Base-by-base conservation (phyloP, 23 tunicate genomes). In the Halocynthia aurantium region DNA sequence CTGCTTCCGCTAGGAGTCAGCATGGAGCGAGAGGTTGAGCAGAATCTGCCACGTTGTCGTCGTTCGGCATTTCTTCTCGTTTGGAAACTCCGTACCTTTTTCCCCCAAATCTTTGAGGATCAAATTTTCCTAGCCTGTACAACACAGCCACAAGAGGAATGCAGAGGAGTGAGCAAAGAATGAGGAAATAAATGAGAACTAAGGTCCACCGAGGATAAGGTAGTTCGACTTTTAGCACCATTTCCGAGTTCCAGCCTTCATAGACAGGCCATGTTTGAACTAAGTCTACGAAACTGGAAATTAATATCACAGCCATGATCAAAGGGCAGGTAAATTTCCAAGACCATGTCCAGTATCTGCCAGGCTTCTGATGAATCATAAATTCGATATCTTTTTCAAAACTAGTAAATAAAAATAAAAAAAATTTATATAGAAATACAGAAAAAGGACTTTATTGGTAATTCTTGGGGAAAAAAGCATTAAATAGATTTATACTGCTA, bases 271-370 rank as follows among this genome's bases (percentile, higher is more conserved):
- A 52, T 76, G 81, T 55, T 10, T 52, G 7, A 15, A 76, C 20
- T 53, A 90, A 49, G 13, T 76, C 78, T 15, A 63, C 82, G 8
- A 91, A 20, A 70, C 91, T 85, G 8, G 91, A 81, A 22, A 66
- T 73, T 8, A 91, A 61, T 13, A 91, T 91, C 21, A 77, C 78
- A 21, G 78, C 52, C 58, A 91, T 10, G 5, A 84, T 84, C 11
- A 78, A 66, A 4, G 97, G 97, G 50, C 87, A 82, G 7, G 91
- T 81, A 31, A 82, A 69, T 76, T 78, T 71, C 97, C 97, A 91
- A 6, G 97, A 85, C n/a, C 82, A 73, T 10, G 15, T 77, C 87
- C 87, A 91, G 51, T 91, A 91, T 13, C 52, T 11, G 7, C 80
- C 83, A 50, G 97, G 91, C 57, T 22, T 7, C 7, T 13, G 31